Percentiles rank a stretch among this genome's conserved stretches.
Conservation (phyloP, 2,888 invertebrate species). For the Blomia tropicalis region DNA sequence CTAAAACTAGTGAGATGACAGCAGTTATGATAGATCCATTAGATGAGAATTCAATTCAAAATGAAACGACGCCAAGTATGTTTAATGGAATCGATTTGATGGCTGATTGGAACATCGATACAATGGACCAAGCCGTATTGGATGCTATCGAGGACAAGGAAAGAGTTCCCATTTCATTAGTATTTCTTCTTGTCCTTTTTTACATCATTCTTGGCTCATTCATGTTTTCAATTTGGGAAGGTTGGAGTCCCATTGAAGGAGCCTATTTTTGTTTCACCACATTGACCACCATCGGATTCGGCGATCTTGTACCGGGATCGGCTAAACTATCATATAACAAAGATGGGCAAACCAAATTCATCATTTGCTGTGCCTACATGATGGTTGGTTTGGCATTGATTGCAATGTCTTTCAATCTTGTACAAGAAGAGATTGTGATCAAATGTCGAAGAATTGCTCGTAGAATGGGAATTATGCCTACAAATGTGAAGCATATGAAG, state of each 20-base stretch:
- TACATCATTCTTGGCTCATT: conserved; percentile 61
- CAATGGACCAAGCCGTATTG: not conserved
- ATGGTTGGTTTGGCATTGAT: conserved; percentile 60
- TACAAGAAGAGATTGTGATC: conserved; percentile 53
- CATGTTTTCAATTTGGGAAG: conserved; percentile 60
- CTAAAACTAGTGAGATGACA: not conserved
- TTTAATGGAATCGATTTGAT: not conserved
- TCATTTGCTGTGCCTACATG: conserved; percentile 61
- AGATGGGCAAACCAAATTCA: conserved; percentile 51
- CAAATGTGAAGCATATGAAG: not conserved
- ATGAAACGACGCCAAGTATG: not conserved
- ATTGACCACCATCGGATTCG: conserved; percentile 63
- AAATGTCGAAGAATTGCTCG: conserved; percentile 28
- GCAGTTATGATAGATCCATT: not conserved
- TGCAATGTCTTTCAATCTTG: conserved; percentile 66
- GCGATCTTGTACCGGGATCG: conserved; percentile 53
- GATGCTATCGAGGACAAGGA: not conserved
- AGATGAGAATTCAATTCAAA: not conserved
- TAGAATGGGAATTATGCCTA: conserved; percentile 27
- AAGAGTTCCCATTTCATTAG: conserved; percentile 48
- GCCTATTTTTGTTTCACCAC: conserved; percentile 72
- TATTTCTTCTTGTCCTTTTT: conserved; percentile 50
- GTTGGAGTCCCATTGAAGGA: conserved; percentile 62
- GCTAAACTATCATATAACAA: conserved; percentile 27
- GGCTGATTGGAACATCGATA: not conserved